Conservation (phyloP, 2,888 invertebrate genomes). For the Drosophila lutescens region DNA sequence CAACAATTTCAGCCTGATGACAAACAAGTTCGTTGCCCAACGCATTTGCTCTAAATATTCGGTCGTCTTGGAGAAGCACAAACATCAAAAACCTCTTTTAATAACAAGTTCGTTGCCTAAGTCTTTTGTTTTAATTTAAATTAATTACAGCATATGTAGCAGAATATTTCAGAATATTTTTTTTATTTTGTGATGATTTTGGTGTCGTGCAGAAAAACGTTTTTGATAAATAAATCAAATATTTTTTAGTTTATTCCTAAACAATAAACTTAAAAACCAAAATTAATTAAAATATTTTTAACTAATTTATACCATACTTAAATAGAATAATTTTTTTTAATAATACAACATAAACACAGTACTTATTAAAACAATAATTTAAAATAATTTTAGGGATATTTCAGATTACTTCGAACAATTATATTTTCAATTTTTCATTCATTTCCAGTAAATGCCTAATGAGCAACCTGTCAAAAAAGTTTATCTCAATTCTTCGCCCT, state of each 20-base stretch:
- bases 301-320: too few species aligned
- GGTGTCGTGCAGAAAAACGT: too few species aligned
- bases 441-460: background rate
- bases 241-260: too few species aligned
- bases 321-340: too few species aligned
- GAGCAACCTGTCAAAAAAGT: background rate
- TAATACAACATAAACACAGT: too few species aligned
- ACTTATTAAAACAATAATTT: too few species aligned
- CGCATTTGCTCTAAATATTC: constrained; percentile 39
- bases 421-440: too few species aligned
- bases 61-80: background rate
- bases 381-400: too few species aligned
- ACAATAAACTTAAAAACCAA: too few species aligned
- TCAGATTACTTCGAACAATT: background rate
- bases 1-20: constrained; percentile 20
- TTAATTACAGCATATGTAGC: background rate
- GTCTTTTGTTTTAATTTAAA: constrained; percentile 40
- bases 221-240: too few species aligned
- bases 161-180: constrained; percentile 3
- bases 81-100: constrained; percentile 29
- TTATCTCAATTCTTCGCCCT: background rate
- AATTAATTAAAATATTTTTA: too few species aligned
- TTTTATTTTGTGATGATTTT: too few species aligned
- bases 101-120: constrained; percentile 60
- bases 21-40: constrained; percentile 56